Evolutionary conservation across 2,797 vertebrate genomes (phyloP).

Genomic region (Rhodeus uyekii): DNA sequence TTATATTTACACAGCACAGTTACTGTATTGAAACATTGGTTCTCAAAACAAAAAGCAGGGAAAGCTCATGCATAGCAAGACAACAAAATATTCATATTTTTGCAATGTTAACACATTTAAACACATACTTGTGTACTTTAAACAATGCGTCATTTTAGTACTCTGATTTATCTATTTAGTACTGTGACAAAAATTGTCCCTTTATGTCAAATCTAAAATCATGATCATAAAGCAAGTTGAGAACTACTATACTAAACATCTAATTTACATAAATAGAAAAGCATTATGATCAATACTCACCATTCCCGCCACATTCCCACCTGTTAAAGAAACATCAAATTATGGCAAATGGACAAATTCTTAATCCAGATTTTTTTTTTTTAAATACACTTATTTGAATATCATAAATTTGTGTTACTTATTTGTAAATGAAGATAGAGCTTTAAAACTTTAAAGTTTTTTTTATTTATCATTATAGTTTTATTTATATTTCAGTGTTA

Average conservation of each 20-base stretch:
- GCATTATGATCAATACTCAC: constrained; percentile 63
- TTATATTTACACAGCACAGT: not conserved
- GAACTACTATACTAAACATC: not conserved
- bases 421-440: not conserved
- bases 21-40: not conserved
- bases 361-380: not conserved
- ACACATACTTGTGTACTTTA: not conserved
- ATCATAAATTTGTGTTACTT: not conserved
- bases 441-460: not conserved
- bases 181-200: not conserved
- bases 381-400: not conserved
- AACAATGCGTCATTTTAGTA: not conserved
- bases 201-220: not conserved
- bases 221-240: not conserved
- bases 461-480: not conserved
- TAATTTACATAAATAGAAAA: not conserved
- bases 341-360: not conserved
- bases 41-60: too few species aligned
- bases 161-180: too few species aligned
- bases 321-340: constrained; percentile 64
- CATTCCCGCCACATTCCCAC: constrained; percentile 77
- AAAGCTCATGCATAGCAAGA: too few species aligned
- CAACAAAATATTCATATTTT: too few species aligned
- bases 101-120: not conserved
- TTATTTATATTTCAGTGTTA: not conserved